Evolutionary conservation across 2,888 invertebrate species (phyloP), one percentile per base, ranked within the genome.

Genomic region (Dorcus parallelipipedus): DNA sequence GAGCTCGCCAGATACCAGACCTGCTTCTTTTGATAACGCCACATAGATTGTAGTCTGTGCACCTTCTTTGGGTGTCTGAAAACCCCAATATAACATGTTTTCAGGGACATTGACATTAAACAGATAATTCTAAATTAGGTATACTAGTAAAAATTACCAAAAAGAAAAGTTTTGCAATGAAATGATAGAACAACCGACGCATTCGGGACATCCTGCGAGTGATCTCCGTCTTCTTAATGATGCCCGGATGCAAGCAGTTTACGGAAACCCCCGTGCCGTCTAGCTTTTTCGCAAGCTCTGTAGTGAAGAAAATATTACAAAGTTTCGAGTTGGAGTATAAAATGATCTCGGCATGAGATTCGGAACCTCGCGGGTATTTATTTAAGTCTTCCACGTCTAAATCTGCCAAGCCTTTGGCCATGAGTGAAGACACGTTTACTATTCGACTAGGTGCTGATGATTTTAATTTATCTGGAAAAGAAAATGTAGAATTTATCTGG

Each of bases 11-110:
- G 80, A 83, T 0, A 88, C 82, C 50, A 84, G 85, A 60, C 83
- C 82, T n/a, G 92, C 76, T 58, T 87, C 87, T 56, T 91, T 89
- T 9, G 92, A 86, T 0, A 89, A 85, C 0, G 93, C 89, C 66
- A 91, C 76, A 76, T 90, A 86, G 17, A 93, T 84, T 0, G 86
- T 81, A 0, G 93, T 93, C 75, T 93, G 93, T 76, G 45, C 45
- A 20, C 45, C 45, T 45, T 45, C 45, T 20, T 45, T 20, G 9
- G n/a, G 9, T 9, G 17, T 45, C 45, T 45, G 20, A 45, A 20
- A 20, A 45, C n/a, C 42, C 6, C 26, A 33, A 1, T 33, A 33
- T 14, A 14, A 14, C 6, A 33, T 4, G 26, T 33, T 33, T 33
- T 33, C 26, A 26, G 26, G 5, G 5, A 2, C 26, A 33, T 33